Evolutionary conservation across 2,113 vertebrate genomes (phyloP), one percentile per base, ranked within the genome.

Genomic region (Candoia aspera): DNA sequence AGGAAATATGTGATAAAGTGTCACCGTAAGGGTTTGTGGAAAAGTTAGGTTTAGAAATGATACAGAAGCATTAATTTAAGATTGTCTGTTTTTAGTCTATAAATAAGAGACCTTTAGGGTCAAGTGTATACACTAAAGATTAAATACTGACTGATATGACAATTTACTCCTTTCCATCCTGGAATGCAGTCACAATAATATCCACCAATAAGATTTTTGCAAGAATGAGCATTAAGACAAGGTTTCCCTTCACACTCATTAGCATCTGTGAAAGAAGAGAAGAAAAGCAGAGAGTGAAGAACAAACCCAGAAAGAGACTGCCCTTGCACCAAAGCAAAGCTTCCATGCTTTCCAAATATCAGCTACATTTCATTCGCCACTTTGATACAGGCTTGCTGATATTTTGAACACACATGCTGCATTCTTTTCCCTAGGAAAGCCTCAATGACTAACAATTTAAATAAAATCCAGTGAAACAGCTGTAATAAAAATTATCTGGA

Each of bases 121-220:
- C 54, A 88, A 60, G 79, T 54, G 79, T 55, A 89, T 89, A 95
- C 93, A 96, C 95, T 96, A 93, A 96, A 93, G 95, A 96, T 92
- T 92, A 92, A 97, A 97, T 99, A 99, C 99, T 99, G 97, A 99
- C 99, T 98, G 98, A 98, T 98, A 95, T 99, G 98, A 98, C 99
- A 99, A 98, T 99, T 98, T 96, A 95, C 96, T 97, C 99, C 99
- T 97, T 97, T 98, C 99, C 99, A 99, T 99, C 99, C 99, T 94
- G 95, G 98, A 97, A 98, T 97, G 98, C 99, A 99, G 98, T 97
- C 97, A 98, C 99, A 99, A 98, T 98, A 98, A 99, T 99, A 99
- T 99, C 99, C 98, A 98, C 99, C 99, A 99, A 99, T 99, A 98
- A 99, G 98, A 98, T 99, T 99, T 99, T 99, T 99, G 98, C 99